Percentiles rank a stretch among this genome's conserved stretches.
Evolutionary conservation across 2,797 vertebrate species (phyloP).

Genomic region (Lagodon rhomboides): DNA sequence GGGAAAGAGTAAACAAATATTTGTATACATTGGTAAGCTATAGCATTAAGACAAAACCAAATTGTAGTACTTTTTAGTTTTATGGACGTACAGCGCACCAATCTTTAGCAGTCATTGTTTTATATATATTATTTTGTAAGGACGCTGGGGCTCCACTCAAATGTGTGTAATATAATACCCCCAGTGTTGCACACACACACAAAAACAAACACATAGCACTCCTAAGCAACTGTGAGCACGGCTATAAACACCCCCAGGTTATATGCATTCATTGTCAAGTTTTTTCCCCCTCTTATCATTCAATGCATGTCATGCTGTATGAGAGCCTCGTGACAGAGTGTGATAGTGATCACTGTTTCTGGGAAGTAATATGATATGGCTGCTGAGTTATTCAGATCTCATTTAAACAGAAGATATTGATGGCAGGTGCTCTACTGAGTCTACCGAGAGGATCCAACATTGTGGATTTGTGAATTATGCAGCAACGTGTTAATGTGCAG

Average conservation of each 20-base stretch:
- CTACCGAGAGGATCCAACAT: neutral
- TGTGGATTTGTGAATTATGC: constrained; percentile 22
- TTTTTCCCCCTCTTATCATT: constrained; percentile 8
- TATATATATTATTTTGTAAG: neutral
- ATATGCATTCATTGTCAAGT: neutral
- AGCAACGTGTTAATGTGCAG: constrained; percentile 8
- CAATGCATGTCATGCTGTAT: neutral
- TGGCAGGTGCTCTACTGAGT: constrained; percentile 1
- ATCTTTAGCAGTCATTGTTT: neutral
- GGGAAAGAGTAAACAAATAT: constrained; percentile 4
- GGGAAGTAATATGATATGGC: constrained; percentile 7
- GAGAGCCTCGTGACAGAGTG: neutral
- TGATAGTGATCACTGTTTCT: neutral
- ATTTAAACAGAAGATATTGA: constrained; percentile 1
- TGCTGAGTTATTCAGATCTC: neutral
- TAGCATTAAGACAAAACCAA: neutral
- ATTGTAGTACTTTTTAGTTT: neutral
- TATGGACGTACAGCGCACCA: neutral
- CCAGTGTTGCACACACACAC: neutral
- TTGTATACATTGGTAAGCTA: neutral
- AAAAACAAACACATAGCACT: neutral
- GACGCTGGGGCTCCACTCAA: neutral
- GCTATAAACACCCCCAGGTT: constrained; percentile 17
- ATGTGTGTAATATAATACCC: neutral
- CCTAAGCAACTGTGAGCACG: constrained; percentile 1